phyloP scores from a whole-genome alignment of 2,888 invertebrate genomes.

The Habrosyne pyritoides region DNA sequence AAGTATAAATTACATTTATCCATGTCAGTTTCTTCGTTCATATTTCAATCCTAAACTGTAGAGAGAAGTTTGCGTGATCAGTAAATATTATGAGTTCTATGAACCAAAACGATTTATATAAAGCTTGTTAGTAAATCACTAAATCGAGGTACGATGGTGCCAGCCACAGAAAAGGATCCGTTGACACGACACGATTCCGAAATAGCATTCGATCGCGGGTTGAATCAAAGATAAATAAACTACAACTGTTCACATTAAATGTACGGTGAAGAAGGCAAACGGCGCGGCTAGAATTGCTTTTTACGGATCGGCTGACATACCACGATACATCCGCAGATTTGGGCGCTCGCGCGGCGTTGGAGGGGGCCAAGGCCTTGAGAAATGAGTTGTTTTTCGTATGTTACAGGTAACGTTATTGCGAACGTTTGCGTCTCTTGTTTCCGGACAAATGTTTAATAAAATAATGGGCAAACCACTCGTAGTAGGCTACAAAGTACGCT shows the following conservation, averaged over 20 bases:
- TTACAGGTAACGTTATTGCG: slow-evolving; percentile 35
- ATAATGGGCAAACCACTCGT: background rate
- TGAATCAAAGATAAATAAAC: slow-evolving; percentile 50
- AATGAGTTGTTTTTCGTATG: slow-evolving; percentile 77
- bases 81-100: background rate
- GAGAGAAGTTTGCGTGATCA: background rate
- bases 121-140: background rate
- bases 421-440: background rate
- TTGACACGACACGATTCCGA: background rate
- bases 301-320: slow-evolving; percentile 77
- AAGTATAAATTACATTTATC: no score
- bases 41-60: no score
- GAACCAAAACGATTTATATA: background rate
- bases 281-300: slow-evolving; percentile 77
- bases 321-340: slow-evolving; percentile 54
- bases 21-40: no score
- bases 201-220: slow-evolving; percentile 27
- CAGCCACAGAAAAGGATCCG: background rate
- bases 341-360: slow-evolving; percentile 17
- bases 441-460: background rate
- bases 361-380: slow-evolving; percentile 40
- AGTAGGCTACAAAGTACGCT: background rate
- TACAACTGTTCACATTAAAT: slow-evolving; percentile 72
- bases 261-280: slow-evolving; percentile 76
- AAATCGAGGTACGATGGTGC: background rate